A percentile compares a stretch with the other conserved stretches of the same genome.
Conservation (phyloP, 2,888 invertebrate species). For the Netelia fuscicornis region DNA sequence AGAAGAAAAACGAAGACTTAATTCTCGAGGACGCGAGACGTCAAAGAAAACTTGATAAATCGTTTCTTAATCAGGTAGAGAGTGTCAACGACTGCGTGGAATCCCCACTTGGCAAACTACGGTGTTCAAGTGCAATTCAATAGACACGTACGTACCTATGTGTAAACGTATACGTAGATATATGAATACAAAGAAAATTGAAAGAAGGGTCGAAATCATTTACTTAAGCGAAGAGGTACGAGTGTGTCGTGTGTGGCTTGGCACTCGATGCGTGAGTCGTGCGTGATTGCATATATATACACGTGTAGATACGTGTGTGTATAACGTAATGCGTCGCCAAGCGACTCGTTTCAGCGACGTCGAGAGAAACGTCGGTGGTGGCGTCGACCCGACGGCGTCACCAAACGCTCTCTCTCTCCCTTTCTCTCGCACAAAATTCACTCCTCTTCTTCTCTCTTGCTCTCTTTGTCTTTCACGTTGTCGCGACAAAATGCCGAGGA, state of each 20-base stretch:
- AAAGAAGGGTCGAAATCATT: slow-evolving; percentile 27
- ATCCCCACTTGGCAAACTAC: neutral
- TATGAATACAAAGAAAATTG: slow-evolving; percentile 1
- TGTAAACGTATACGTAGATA: neutral
- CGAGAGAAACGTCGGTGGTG: slow-evolving; percentile 73
- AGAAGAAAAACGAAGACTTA: neutral
- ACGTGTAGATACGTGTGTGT: slow-evolving; percentile 11
- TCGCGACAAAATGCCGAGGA: slow-evolving; percentile 51
- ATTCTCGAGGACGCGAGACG: neutral
- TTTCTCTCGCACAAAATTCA: slow-evolving; percentile 40
- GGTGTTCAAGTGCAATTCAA: slow-evolving; percentile 2
- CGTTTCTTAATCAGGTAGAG: slow-evolving; percentile 8
- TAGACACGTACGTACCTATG: neutral
- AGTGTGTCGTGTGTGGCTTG: neutral
- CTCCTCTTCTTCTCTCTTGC: slow-evolving; percentile 53
- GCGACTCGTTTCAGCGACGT: slow-evolving; percentile 67
- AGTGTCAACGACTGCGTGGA: neutral
- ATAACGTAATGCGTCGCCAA: slow-evolving; percentile 61
- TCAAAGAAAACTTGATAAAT: neutral
- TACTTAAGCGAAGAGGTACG: slow-evolving; percentile 13
- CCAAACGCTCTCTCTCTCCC: slow-evolving; percentile 69
- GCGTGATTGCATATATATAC: neutral
- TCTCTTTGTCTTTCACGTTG: slow-evolving; percentile 65
- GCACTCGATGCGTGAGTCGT: neutral
- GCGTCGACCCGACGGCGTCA: slow-evolving; percentile 77